Evolutionary conservation across 2,888 invertebrate genomes (phyloP).

Genomic region (Coelogynopora nodosa): DNA sequence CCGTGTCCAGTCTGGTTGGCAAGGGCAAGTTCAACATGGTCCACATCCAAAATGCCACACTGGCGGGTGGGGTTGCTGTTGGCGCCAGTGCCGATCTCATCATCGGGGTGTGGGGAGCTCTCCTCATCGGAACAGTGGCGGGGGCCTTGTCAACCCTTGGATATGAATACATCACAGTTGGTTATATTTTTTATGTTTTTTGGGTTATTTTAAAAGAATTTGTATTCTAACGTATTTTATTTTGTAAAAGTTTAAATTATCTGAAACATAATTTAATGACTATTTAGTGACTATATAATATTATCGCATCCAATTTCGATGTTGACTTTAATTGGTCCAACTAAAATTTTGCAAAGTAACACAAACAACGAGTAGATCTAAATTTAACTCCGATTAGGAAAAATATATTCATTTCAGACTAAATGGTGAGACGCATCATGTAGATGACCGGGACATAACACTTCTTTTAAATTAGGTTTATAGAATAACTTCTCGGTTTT

Average conservation of each 20-base stretch:
- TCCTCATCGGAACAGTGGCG: slow-evolving; percentile 76
- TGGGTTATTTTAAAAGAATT: neutral
- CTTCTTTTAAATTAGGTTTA: too few species aligned
- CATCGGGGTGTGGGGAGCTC: slow-evolving; percentile 76
- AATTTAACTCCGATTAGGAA: too few species aligned
- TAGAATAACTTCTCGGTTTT: too few species aligned
- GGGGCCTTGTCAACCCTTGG: slow-evolving; percentile 77
- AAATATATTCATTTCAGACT: too few species aligned
- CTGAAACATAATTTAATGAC: too few species aligned
- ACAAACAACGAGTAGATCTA: too few species aligned
- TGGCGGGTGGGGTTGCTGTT: slow-evolving; percentile 89
- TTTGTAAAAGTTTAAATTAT: neutral
- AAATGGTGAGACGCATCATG: too few species aligned
- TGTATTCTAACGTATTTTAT: neutral
- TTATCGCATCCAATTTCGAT: too few species aligned
- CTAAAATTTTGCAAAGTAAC: too few species aligned
- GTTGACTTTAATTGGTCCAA: too few species aligned
- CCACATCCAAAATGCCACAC: slow-evolving; percentile 85
- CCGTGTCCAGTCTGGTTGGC: slow-evolving; percentile 71
- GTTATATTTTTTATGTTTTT: neutral
- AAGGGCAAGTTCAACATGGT: slow-evolving; percentile 63
- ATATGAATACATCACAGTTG: slow-evolving; percentile 66
- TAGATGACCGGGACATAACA: too few species aligned
- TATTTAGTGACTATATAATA: neutral
- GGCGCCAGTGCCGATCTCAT: slow-evolving; percentile 78